Percentiles rank a stretch among this genome's conserved stretches.
Evolutionary conservation across 1,140 invertebrate genomes (phyloP).

Genomic region (Stegodyphus mimosarum): DNA sequence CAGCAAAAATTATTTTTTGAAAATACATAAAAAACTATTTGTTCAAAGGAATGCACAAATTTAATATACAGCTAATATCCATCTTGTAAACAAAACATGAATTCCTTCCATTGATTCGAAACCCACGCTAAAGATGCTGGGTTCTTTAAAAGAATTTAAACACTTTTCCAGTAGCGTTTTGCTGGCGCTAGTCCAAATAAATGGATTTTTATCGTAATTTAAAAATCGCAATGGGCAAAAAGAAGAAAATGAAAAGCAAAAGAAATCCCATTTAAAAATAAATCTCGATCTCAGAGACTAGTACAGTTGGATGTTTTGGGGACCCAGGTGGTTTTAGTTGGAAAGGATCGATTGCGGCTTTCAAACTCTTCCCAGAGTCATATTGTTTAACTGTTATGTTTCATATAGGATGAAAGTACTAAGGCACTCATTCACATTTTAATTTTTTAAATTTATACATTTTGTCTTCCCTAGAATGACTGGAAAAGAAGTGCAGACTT

Average conservation of each 20-base stretch:
- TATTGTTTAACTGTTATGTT: constrained; percentile 52
- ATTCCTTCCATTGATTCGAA: too few relatives aligned
- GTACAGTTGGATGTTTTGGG: constrained; percentile 36
- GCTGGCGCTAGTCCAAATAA: background rate
- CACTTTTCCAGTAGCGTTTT: background rate
- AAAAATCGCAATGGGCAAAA: constrained; percentile 18
- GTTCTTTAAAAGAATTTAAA: background rate
- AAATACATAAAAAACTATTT: too few relatives aligned
- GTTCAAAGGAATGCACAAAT: too few relatives aligned
- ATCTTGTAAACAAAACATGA: too few relatives aligned
- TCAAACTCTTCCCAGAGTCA: constrained; percentile 34
- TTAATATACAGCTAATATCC: too few relatives aligned
- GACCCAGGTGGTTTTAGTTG: constrained; percentile 52
- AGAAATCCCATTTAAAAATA: constrained; percentile 59
- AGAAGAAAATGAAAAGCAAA: constrained; percentile 6
- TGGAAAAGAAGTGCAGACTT: constrained; percentile 17
- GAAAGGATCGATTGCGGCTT: constrained; percentile 50
- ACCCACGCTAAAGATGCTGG: background rate
- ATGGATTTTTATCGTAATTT: constrained; percentile 41
- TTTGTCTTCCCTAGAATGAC: background rate
- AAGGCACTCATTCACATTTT: constrained; percentile 1
- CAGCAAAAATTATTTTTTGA: too few relatives aligned
- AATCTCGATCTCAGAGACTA: constrained; percentile 34
- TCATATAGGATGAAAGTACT: constrained; percentile 15
- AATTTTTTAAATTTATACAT: constrained; percentile 12